Conservation (phyloP, 2,113 vertebrate species). For the Clinocottus analis region DNA sequence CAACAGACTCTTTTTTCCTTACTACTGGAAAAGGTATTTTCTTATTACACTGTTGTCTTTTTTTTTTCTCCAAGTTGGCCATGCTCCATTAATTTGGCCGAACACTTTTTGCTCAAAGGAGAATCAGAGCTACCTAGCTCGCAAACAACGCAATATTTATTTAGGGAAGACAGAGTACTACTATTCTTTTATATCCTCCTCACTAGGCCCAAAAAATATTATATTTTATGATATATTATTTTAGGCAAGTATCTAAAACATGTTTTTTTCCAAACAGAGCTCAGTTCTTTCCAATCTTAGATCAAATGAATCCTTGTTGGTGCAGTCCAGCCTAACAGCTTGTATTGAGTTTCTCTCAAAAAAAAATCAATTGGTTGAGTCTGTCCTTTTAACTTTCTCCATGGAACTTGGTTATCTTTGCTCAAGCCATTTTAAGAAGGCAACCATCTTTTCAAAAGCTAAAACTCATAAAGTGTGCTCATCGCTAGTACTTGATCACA, state of each 20-base stretch:
- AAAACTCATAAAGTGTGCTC: neutral
- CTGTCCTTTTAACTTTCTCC: no score
- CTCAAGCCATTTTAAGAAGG: no score
- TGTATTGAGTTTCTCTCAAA: no score
- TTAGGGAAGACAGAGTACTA: neutral
- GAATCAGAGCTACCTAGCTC: neutral
- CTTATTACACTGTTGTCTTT: neutral
- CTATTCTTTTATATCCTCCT: neutral
- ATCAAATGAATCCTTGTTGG: no score
- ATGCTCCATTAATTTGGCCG: neutral
- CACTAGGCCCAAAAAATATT: neutral
- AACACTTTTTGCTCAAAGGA: neutral
- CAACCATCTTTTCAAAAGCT: neutral
- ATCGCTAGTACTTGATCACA: neutral
- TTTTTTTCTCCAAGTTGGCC: no score
- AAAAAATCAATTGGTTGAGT: no score
- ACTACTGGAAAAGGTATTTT: neutral
- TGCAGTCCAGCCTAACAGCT: no score
- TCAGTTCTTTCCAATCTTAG: neutral
- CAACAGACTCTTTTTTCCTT: no score
- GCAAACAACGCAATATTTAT: no score
- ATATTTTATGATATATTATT: neutral
- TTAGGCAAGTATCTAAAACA: neutral
- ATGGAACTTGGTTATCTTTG: no score
- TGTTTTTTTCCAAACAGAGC: neutral